These are phyloP conservation scores for Cavia porcellus DNA, from an alignment of 2,113 vertebrate species.

Conservation along the genomic window DNA sequence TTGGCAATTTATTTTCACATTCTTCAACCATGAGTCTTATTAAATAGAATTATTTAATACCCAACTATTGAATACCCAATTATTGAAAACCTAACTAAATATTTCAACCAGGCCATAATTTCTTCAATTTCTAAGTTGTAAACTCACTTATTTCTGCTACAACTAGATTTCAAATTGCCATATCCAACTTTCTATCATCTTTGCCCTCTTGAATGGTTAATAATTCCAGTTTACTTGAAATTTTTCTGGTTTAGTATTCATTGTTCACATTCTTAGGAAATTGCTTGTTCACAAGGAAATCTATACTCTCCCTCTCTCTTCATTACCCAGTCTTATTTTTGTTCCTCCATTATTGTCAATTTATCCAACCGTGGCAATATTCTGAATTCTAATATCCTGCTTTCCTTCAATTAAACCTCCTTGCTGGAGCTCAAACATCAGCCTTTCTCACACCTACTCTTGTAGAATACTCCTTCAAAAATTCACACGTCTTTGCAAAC, in stretches of 20 bases:
- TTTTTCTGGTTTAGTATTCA: neutral
- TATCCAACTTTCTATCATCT: neutral
- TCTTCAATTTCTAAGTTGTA: slow-evolving; percentile 3
- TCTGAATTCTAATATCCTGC: neutral
- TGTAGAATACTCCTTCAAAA: neutral
- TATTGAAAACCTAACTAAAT: neutral
- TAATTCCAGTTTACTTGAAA: neutral
- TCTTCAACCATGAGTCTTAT: neutral
- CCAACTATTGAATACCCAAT: neutral
- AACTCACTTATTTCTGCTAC: neutral
- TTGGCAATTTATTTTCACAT: neutral
- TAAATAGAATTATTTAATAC: neutral
- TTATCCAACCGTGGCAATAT: neutral
- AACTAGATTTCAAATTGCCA: neutral
- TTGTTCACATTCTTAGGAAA: neutral
- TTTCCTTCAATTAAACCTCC: neutral
- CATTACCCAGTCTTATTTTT: neutral
- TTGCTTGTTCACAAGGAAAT: neutral
- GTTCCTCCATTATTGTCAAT: neutral
- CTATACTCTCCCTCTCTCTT: neutral
- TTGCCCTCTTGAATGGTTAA: neutral
- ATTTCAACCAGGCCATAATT: neutral
- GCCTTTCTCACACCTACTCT: neutral
- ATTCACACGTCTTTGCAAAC: neutral
- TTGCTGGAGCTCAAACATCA: neutral